phyloP scores from a whole-genome alignment of 1,140 invertebrate species.

The Leptinotarsa lineolata region DNA sequence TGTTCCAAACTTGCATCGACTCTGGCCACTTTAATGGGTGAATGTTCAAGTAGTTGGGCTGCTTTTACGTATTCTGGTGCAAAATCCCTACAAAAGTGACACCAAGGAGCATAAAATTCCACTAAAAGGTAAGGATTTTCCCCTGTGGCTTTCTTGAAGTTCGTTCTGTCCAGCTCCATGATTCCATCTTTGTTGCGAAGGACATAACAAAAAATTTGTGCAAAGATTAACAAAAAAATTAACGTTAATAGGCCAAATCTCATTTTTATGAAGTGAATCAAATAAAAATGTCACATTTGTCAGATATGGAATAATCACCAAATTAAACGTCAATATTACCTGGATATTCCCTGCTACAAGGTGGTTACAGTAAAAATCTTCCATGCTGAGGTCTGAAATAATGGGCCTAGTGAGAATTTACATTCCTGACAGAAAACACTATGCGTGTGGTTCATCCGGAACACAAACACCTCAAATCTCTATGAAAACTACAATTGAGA shows the following conservation, averaged over 20 bases:
- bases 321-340: too few relatives aligned
- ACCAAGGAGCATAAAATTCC: slow-evolving; percentile 21
- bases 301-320: neutral
- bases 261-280: neutral
- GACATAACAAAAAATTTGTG: neutral
- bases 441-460: too few relatives aligned
- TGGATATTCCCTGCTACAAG: too few relatives aligned
- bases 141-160: neutral
- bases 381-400: too few relatives aligned
- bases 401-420: too few relatives aligned
- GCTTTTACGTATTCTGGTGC: slow-evolving; percentile 12
- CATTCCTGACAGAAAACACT: too few relatives aligned
- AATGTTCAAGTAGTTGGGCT: neutral
- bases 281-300: neutral
- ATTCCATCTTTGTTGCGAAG: neutral
- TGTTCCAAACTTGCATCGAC: neutral
- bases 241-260: neutral
- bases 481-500: too few relatives aligned
- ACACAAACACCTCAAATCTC: too few relatives aligned
- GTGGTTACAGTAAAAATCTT: too few relatives aligned
- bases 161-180: neutral
- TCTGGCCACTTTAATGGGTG: slow-evolving; percentile 9
- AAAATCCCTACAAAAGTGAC: slow-evolving; percentile 16
- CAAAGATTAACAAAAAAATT: neutral
- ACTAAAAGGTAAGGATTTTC: slow-evolving; percentile 20